Base-by-base conservation (phyloP, 2,888 invertebrate species). In the Marasmarcha lunaedactyla region DNA sequence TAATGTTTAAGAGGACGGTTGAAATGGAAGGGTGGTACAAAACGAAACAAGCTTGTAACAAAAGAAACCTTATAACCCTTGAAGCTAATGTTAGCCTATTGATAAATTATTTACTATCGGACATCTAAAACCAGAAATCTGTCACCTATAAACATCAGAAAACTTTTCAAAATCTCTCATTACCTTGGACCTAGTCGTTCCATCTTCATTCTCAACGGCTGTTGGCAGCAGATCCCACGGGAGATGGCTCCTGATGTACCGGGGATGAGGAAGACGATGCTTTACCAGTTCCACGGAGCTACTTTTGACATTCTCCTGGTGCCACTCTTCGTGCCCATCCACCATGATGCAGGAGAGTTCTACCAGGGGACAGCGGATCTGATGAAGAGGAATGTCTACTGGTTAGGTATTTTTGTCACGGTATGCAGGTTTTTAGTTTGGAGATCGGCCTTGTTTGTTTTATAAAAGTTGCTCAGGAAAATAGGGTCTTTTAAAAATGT, bases 171-270 rank as follows among this genome's bases (percentile, higher is more conserved):
- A n/a, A n/a, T n/a, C n/a, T n/a, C n/a, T n/a, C n/a, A 30, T 47
- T 63, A 91, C 92, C 86, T 92, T 93, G 36, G 93, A 89, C 55
- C 89, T 90, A 9, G 88, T 83, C 34, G 73, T 71, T 2, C 86
- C 84, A 36, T 91, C 76, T 42, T 88, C 85, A n/a, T 62, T 68
- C 7, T 90, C 90, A 33, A 93, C 74, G 38, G 86, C 77, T 15
- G 65, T 63, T 0, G 94, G 93, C 43, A 93, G 68, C 36, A 93
- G 71, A 39, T 88, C 87, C 84, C 87, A 87, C 1, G 92, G 90
- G 37, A 94, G 71, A 54, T 93, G 93, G 15, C 89, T 89, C 52
- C 92, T 90, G 39, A 92, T 87, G 61, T 89, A 92, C 46, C 93
- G 85, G 1, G 92, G 92, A 45, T 87, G 85, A n/a, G 88, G 77